Base-by-base conservation (phyloP, 2,797 vertebrate genomes). In the Eurystomus glaucurus region DNA sequence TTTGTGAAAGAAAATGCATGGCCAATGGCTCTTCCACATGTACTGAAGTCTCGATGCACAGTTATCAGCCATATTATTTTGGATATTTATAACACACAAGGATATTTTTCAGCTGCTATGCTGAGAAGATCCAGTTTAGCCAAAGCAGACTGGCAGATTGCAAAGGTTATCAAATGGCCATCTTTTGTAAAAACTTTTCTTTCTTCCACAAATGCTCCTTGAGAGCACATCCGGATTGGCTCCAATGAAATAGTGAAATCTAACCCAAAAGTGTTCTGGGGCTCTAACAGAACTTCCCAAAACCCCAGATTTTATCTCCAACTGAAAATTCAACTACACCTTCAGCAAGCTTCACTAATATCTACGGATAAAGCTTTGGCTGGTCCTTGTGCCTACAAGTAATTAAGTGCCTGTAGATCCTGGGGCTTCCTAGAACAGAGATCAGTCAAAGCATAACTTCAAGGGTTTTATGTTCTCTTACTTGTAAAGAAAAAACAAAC, bases 401-500 rank as follows among this genome's bases (percentile, higher is more conserved):
- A 57, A n/a, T 25, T 55, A 62, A 60, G 28, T 14, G 11, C 7
- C 37, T 58, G 11, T 11, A 77, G 52, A 20, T 83, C 31, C 29
- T n/a, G 45, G 17, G 25, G 46, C 33, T 61, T 93, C 54, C 65
- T 64, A 71, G 75, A 60, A 68, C 6, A 91, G 33, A 41, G 46
- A 14, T 70, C 46, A 72, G 21, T 46, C 43, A 82, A 71, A 29
- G 65, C 25, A 33, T 0, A 1, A 48, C 41, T 90, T 80, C 3
- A 11, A 61, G 62, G 14, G 28, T 11, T 92, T 87, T 85, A 48
- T 16, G 41, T 23, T 37, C 18, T 70, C 37, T 52, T 50, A 28
- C n/a, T 70, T 70, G 33, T 20, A 83, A 85, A 64, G 29, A 48
- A 18, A 28, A 84, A 92, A 72, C 22, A 76, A 94, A 45, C 7